Evolutionary conservation across 64 coral and sea anemone species (phyloP).

Genomic region (Montipora sp.): DNA sequence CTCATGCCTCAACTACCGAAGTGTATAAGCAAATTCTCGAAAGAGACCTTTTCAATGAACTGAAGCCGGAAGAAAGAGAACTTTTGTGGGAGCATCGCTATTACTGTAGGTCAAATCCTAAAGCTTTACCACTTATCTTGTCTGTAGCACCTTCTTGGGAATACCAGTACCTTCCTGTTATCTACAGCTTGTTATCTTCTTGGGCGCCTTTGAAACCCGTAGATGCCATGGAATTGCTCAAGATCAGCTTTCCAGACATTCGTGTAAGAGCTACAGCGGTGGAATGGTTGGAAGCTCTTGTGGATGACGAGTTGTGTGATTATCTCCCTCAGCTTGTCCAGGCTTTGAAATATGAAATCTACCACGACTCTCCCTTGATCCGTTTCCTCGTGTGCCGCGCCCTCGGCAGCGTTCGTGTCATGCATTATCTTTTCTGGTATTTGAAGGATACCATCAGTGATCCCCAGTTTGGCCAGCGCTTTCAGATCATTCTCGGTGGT

Average conservation of each 20-base stretch:
- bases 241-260: slow-evolving; percentile 93
- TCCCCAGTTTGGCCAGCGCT: slow-evolving; percentile 96
- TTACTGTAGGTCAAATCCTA: slow-evolving; percentile 69
- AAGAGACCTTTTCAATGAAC: slow-evolving; percentile 92
- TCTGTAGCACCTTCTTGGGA: slow-evolving; percentile 88
- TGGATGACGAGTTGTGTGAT: slow-evolving; percentile 96
- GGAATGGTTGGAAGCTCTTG: slow-evolving; percentile 82
- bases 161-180: slow-evolving; percentile 85
- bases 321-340: slow-evolving; percentile 97
- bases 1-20: not conserved
- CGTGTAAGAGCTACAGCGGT: slow-evolving; percentile 87
- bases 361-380: slow-evolving; percentile 90
- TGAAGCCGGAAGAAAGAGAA: slow-evolving; percentile 85
- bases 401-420: slow-evolving; percentile 79
- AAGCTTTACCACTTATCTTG: slow-evolving; percentile 82
- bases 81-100: slow-evolving; percentile 87
- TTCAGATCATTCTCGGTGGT: slow-evolving; percentile 90
- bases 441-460: slow-evolving; percentile 95
- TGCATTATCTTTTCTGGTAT: slow-evolving; percentile 96
- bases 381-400: slow-evolving; percentile 86
- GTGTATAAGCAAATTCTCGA: slow-evolving; percentile 74
- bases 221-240: slow-evolving; percentile 96
- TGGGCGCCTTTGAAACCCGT: slow-evolving; percentile 93
- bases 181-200: slow-evolving; percentile 80
- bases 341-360: slow-evolving; percentile 98